Evolutionary conservation across 2,797 vertebrate species (phyloP).

Genomic region (Acrossocheilus wenchowensis): DNA sequence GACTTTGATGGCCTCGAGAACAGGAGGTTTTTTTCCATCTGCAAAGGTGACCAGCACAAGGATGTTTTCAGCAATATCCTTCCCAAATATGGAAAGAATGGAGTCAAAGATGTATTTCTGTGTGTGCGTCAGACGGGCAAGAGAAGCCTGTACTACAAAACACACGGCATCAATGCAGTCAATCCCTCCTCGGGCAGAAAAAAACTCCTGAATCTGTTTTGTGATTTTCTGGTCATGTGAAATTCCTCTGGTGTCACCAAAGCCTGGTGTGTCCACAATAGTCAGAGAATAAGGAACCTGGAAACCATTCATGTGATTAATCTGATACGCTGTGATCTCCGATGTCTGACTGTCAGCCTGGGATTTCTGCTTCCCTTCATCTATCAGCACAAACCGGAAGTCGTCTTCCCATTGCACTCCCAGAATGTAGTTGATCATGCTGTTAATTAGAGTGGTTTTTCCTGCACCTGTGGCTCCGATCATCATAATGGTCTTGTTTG

Average conservation of each 20-base stretch:
- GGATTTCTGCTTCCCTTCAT: background rate
- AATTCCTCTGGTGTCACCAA: background rate
- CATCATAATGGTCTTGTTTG: background rate
- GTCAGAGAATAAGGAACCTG: background rate
- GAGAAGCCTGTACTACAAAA: conserved; percentile 16
- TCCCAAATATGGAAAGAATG: conserved; percentile 63
- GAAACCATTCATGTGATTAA: background rate
- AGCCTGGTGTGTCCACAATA: background rate
- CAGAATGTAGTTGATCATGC: conserved; percentile 1
- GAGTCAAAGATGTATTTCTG: conserved; percentile 63
- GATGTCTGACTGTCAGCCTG: conserved; percentile 9
- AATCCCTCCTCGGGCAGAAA: background rate
- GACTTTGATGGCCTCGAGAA: conserved; percentile 37
- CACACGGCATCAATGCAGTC: conserved; percentile 7
- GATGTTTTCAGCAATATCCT: conserved; percentile 66
- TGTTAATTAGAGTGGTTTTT: background rate
- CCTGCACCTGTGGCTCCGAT: background rate
- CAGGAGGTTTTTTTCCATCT: conserved; percentile 50
- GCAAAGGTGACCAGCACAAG: conserved; percentile 62
- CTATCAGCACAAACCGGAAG: background rate
- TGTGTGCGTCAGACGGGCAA: conserved; percentile 41
- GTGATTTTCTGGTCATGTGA: background rate
- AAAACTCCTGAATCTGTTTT: background rate
- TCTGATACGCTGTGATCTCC: background rate
- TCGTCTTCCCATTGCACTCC: background rate